Evolutionary conservation across 1,140 invertebrate genomes (phyloP).

Genomic region (Bradysia coprophila): DNA sequence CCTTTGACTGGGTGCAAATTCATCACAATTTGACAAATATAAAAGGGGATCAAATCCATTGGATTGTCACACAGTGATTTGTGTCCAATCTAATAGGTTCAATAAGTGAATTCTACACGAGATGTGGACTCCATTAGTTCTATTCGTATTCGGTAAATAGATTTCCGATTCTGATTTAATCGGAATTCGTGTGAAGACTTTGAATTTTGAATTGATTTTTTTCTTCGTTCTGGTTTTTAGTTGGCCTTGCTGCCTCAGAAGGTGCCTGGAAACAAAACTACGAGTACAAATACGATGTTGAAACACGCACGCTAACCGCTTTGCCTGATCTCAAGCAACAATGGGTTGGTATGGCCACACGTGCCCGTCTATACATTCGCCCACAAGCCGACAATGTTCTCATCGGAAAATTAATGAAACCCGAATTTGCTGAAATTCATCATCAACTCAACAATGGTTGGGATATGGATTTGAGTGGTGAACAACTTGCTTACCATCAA

Average conservation of each 20-base stretch:
- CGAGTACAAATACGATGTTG: conserved; percentile 38
- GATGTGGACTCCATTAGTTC: too few species aligned
- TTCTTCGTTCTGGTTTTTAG: too few species aligned
- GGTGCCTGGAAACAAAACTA: conserved; percentile 32
- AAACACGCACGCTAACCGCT: conserved; percentile 32
- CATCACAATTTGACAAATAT: too few species aligned
- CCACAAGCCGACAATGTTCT: conserved; percentile 26
- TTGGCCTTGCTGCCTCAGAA: neutral
- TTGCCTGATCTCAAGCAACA: conserved; percentile 29
- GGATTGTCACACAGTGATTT: too few species aligned
- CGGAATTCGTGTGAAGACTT: too few species aligned
- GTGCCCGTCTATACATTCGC: conserved; percentile 29
- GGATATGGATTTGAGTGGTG: conserved; percentile 22
- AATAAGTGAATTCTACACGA: too few species aligned
- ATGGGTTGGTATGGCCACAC: conserved; percentile 31
- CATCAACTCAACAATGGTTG: conserved; percentile 27
- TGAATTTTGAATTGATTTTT: too few species aligned
- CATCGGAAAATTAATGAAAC: conserved; percentile 26
- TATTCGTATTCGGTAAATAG: too few species aligned
- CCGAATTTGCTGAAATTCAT: conserved; percentile 33
- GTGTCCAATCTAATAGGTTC: too few species aligned
- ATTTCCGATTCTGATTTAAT: too few species aligned
- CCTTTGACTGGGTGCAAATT: too few species aligned
- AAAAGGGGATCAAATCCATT: too few species aligned
- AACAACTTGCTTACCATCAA: conserved; percentile 27